Conservation (phyloP, 2,113 vertebrate genomes). For the Tachysurus fulvidraco region DNA sequence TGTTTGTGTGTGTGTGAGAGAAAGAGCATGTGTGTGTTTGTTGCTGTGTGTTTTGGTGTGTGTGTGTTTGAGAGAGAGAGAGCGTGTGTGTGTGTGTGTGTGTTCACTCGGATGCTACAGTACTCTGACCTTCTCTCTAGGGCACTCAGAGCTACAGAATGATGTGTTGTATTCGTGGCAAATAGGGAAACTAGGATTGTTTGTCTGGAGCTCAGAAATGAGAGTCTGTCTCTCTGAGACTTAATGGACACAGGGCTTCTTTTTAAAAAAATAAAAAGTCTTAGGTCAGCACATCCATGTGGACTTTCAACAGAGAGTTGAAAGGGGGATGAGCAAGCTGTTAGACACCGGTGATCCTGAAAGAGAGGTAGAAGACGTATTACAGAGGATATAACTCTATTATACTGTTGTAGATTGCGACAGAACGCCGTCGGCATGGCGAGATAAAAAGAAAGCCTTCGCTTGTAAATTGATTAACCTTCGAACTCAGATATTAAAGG, state of each 20-base stretch:
- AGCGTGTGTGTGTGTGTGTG: too few species aligned
- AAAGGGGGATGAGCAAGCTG: not conserved
- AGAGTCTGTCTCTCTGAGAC: constrained; percentile 22
- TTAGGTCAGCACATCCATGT: constrained; percentile 42
- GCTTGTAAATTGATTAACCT: constrained; percentile 1
- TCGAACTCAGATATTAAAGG: constrained; percentile 26
- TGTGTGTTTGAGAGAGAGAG: too few species aligned
- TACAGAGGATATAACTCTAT: constrained; percentile 2
- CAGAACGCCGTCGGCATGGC: not conserved
- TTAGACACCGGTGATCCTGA: not conserved
- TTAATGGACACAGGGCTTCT: constrained; percentile 58
- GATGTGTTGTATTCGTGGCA: constrained; percentile 46
- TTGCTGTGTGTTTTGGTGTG: too few species aligned
- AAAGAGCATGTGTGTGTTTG: too few species aligned
- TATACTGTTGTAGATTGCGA: constrained; percentile 15
- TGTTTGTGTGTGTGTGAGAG: too few species aligned
- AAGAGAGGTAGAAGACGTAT: not conserved
- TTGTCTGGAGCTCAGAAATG: constrained; percentile 47
- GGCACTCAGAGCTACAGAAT: constrained; percentile 50
- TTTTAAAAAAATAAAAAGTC: constrained; percentile 59
- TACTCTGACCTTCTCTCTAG: constrained; percentile 60
- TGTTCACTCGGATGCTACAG: constrained; percentile 26
- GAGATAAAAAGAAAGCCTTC: constrained; percentile 17
- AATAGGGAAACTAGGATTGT: constrained; percentile 52
- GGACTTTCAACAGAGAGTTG: not conserved